Conservation (phyloP, 2,888 invertebrate species). For the Drosophila austrosaltans region DNA sequence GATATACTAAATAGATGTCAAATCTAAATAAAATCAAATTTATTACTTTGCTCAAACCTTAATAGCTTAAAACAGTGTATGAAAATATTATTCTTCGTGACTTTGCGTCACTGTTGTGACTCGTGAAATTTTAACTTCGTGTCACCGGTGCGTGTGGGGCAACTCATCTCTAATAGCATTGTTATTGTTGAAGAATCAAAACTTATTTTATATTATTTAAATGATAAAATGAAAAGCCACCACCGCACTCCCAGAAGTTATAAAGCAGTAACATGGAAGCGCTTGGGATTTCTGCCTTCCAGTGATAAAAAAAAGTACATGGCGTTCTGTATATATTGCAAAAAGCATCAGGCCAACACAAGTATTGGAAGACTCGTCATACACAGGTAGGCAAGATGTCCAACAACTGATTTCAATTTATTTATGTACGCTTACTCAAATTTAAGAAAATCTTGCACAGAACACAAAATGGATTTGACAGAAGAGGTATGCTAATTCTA, state of each 20-base stretch:
- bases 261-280: constrained; percentile 32
- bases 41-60: neutral
- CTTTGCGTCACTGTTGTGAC: neutral
- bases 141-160: neutral
- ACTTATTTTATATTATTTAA: constrained; percentile 15
- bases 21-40: too few relatives aligned
- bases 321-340: constrained; percentile 33
- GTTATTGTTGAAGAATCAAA: neutral
- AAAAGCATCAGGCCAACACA: constrained; percentile 40
- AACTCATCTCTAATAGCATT: constrained; percentile 8
- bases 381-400: constrained; percentile 28
- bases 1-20: too few relatives aligned
- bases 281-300: constrained; percentile 30
- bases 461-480: constrained; percentile 29
- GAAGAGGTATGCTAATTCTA: constrained; percentile 18
- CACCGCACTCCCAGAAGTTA: constrained; percentile 23
- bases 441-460: constrained; percentile 30
- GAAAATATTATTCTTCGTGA: neutral
- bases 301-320: constrained; percentile 32
- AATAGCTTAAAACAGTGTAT: too few relatives aligned
- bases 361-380: constrained; percentile 41
- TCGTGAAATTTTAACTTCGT: too few relatives aligned
- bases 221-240: constrained; percentile 18
- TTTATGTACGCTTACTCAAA: neutral
- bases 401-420: neutral